Evolutionary conservation across 2,888 invertebrate species (phyloP).

Genomic region (Nycteola revayana): DNA sequence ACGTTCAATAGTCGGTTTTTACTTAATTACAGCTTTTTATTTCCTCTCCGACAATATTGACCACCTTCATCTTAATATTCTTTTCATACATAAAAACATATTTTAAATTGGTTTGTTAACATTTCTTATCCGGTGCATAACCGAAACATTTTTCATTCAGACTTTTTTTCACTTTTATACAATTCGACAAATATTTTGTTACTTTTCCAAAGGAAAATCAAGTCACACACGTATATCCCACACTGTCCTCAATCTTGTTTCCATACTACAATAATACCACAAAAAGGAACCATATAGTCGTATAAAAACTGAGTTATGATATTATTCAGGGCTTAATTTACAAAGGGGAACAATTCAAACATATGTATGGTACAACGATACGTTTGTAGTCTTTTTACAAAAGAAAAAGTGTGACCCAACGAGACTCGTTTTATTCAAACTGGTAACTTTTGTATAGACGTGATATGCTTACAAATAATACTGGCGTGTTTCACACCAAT

Average conservation of each 20-base stretch:
- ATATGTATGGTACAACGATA: slow-evolving; percentile 34
- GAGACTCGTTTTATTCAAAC: slow-evolving; percentile 54
- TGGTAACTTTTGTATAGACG: slow-evolving; percentile 48
- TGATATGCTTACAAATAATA: slow-evolving; percentile 44
- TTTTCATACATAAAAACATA: no score
- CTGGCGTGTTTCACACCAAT: slow-evolving; percentile 26
- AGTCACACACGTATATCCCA: neutral
- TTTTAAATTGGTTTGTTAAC: no score
- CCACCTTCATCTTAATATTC: no score
- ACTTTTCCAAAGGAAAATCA: slow-evolving; percentile 2
- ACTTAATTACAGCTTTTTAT: no score
- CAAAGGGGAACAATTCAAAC: slow-evolving; percentile 37
- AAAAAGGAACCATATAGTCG: slow-evolving; percentile 13
- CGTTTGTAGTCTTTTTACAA: slow-evolving; percentile 34
- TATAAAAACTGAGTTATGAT: slow-evolving; percentile 35
- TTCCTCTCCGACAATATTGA: no score
- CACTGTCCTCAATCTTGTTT: slow-evolving; percentile 6
- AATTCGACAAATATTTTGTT: no score
- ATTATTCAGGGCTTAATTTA: slow-evolving; percentile 40
- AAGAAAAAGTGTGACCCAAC: slow-evolving; percentile 48
- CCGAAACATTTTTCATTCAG: no score
- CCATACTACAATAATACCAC: slow-evolving; percentile 17
- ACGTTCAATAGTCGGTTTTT: no score
- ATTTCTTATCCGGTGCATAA: no score
- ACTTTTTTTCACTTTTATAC: no score